These are phyloP conservation scores for Anisognathus igniventris DNA, from an alignment of 2,797 vertebrate genomes.

Conservation along the genomic window DNA sequence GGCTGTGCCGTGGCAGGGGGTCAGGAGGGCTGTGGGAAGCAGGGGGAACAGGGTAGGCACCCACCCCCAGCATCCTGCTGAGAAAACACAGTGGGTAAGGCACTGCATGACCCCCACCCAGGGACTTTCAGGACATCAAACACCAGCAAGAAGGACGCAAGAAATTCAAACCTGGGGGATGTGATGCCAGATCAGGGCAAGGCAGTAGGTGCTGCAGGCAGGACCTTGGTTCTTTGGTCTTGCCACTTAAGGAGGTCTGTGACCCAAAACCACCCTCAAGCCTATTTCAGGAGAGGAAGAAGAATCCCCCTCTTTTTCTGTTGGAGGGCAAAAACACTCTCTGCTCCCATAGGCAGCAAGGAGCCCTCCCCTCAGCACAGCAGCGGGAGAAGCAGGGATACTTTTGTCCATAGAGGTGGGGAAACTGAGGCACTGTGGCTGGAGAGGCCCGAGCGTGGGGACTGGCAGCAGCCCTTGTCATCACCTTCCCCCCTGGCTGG, in stretches of 20 bases:
- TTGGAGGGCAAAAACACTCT: background rate
- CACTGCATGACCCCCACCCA: fast-evolving
- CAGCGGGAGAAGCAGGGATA: background rate
- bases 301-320: background rate
- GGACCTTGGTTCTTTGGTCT: background rate
- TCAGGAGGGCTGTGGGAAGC: fast-evolving
- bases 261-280: background rate
- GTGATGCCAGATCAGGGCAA: background rate
- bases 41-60: background rate
- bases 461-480: background rate
- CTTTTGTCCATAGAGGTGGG: background rate
- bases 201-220: fast-evolving
- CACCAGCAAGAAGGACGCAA: background rate
- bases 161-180: background rate
- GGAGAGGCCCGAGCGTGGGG: fast-evolving
- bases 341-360: background rate
- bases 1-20: fast-evolving
- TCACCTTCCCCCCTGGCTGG: background rate
- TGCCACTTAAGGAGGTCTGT: background rate
- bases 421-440: background rate
- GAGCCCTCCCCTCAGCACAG: background rate
- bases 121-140: background rate
- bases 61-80: background rate
- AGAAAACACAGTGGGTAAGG: fast-evolving
- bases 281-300: background rate